phyloP scores from a whole-genome alignment of 2,888 invertebrate genomes.

The Cepaea hortensis region DNA sequence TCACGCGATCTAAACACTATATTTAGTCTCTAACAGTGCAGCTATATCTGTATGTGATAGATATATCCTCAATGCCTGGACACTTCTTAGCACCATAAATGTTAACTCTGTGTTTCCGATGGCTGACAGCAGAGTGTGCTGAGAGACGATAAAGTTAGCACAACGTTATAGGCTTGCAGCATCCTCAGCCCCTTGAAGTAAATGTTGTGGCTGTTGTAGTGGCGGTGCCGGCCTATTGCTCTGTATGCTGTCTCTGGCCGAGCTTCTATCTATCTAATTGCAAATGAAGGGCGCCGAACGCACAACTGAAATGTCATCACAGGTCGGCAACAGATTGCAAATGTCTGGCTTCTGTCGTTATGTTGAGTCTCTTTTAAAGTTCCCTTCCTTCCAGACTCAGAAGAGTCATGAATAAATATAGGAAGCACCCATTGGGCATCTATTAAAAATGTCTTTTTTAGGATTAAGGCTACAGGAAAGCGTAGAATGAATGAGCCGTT shows the following conservation, averaged over 20 bases:
- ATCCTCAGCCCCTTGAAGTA: not conserved
- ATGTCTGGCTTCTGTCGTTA: not conserved
- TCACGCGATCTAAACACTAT: too few relatives aligned
- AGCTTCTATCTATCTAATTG: constrained; percentile 21
- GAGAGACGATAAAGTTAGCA: not conserved
- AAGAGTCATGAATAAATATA: constrained; percentile 18
- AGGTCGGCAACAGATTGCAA: constrained; percentile 18
- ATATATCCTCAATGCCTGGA: too few relatives aligned
- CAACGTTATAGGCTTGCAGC: not conserved
- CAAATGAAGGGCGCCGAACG: constrained; percentile 25
- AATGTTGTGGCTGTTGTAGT: too few relatives aligned
- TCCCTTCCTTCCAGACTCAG: not conserved
- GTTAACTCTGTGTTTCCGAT: too few relatives aligned
- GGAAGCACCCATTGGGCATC: not conserved
- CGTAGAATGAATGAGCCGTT: not conserved
- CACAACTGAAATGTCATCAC: not conserved
- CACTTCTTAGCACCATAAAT: too few relatives aligned
- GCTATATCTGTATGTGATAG: too few relatives aligned
- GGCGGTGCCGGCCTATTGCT: too few relatives aligned
- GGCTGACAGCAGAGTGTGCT: too few relatives aligned
- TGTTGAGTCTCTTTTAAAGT: not conserved
- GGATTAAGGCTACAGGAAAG: not conserved
- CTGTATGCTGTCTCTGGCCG: not conserved
- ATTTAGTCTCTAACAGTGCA: too few relatives aligned
- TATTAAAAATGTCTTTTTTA: too few relatives aligned